phyloP scores from a whole-genome alignment of 2,113 vertebrate species.

The Melanerpes aurifrons region DNA sequence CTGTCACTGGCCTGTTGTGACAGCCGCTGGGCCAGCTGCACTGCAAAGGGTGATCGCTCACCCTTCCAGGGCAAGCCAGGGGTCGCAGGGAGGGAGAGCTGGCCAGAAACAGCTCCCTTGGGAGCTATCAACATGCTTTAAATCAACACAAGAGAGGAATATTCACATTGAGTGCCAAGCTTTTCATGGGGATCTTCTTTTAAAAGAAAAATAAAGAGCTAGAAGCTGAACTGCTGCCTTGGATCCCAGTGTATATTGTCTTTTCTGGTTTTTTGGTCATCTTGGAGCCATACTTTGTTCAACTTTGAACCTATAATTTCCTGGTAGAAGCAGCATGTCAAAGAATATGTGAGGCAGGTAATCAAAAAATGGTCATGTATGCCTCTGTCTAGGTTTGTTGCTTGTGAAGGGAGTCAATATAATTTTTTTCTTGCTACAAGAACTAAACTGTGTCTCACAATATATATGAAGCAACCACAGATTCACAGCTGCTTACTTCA shows the following conservation, averaged over 20 bases:
- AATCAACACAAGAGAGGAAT: not conserved
- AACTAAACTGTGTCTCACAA: not conserved
- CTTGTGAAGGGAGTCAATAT: not conserved
- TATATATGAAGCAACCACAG: not conserved
- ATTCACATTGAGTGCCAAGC: slow-evolving; percentile 7
- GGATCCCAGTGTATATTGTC: not conserved
- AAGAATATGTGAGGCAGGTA: not conserved
- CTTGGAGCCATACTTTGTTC: not conserved
- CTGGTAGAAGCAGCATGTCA: not conserved
- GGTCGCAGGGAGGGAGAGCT: not conserved
- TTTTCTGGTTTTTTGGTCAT: not conserved
- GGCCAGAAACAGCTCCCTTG: not conserved
- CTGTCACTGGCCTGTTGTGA: slow-evolving; percentile 3
- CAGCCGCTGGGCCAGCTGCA: not conserved
- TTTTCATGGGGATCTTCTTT: not conserved
- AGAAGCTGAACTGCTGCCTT: not conserved
- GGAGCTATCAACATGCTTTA: slow-evolving; percentile 25
- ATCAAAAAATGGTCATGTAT: not conserved
- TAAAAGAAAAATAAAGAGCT: slow-evolving; percentile 24
- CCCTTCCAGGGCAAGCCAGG: slow-evolving; percentile 7
- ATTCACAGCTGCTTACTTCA: not conserved
- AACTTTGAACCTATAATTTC: not conserved
- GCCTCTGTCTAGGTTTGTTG: not conserved
- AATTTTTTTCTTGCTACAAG: not conserved
- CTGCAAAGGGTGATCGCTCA: not conserved